These are phyloP conservation scores for Yponomeuta evonymella DNA, from an alignment of 2,888 invertebrate species.

Conservation along the genomic window DNA sequence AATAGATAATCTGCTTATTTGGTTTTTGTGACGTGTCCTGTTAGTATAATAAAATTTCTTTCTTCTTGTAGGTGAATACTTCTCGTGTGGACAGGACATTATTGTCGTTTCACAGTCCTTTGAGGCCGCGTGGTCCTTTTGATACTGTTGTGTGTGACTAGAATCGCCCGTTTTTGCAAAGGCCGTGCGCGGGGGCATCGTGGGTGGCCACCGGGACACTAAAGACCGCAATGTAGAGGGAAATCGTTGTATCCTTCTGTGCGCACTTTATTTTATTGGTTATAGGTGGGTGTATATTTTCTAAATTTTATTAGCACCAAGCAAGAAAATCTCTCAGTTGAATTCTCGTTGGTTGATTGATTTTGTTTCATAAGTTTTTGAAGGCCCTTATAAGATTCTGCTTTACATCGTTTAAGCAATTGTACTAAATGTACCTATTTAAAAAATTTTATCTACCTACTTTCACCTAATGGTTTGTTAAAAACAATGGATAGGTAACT, in stretches of 20 bases:
- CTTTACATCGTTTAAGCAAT: too few relatives aligned
- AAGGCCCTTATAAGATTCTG: too few relatives aligned
- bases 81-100: not conserved
- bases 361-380: too few relatives aligned
- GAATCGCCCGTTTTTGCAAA: conserved; percentile 10
- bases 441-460: too few relatives aligned
- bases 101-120: not conserved
- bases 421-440: too few relatives aligned
- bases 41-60: too few relatives aligned
- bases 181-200: conserved; percentile 37
- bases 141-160: not conserved
- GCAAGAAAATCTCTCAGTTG: not conserved
- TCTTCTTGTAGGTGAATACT: too few relatives aligned
- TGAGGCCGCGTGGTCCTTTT: not conserved
- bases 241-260: conserved; percentile 25
- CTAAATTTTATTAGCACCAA: conserved; percentile 12
- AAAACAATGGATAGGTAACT: too few relatives aligned
- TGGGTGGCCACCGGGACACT: conserved; percentile 36
- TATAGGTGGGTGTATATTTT: not conserved
- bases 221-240: conserved; percentile 33
- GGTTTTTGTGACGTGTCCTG: too few relatives aligned
- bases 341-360: too few relatives aligned
- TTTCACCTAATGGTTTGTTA: too few relatives aligned
- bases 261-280: conserved; percentile 4
- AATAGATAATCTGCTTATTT: not conserved